These are phyloP conservation scores for Malachius bipustulatus DNA, from an alignment of 2,888 invertebrate species.

Conservation along the genomic window DNA sequence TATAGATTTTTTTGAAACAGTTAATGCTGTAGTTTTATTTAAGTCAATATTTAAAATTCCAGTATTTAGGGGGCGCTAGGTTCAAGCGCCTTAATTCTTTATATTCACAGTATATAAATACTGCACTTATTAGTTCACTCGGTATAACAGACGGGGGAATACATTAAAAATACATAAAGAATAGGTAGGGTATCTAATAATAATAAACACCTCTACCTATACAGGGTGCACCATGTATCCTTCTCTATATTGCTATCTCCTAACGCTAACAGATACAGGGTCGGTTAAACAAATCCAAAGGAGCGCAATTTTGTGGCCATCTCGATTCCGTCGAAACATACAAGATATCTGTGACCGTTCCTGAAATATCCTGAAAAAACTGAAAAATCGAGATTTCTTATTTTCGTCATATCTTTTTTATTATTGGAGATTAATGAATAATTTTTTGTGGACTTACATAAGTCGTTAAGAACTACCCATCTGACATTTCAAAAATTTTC, in stretches of 20 bases:
- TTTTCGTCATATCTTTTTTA: slow-evolving; percentile 1
- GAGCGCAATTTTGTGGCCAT: background rate
- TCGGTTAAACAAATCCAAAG: background rate
- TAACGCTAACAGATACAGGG: background rate
- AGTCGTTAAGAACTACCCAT: background rate
- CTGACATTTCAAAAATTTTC: background rate
- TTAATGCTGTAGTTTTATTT: no score
- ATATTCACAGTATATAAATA: no score
- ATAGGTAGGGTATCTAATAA: no score
- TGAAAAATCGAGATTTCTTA: background rate
- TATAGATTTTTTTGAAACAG: no score
- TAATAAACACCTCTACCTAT: slow-evolving; percentile 1
- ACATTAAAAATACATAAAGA: no score
- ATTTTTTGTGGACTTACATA: background rate
- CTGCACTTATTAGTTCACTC: no score
- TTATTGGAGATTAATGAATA: background rate
- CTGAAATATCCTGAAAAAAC: slow-evolving; percentile 1
- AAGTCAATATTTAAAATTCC: no score
- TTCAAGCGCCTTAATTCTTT: no score
- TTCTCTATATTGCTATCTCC: background rate
- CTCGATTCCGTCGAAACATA: background rate
- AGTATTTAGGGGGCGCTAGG: no score
- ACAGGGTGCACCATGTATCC: background rate
- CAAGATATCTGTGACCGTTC: background rate
- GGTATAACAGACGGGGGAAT: no score